Conservation (phyloP, 2,888 invertebrate genomes). For the Sthenelais limicola region DNA sequence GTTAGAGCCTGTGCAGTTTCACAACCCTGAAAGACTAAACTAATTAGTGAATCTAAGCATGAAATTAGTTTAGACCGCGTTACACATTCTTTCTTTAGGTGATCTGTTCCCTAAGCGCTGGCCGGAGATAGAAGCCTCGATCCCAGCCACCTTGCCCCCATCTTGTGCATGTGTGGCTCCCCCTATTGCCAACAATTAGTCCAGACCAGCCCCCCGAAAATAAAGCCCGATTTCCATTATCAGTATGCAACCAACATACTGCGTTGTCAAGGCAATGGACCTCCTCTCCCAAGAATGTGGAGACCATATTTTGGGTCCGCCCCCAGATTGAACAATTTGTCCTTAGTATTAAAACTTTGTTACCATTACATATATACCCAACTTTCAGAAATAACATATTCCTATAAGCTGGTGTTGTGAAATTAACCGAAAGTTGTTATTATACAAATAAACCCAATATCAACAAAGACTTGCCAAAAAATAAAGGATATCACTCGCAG, state of each 20-base stretch:
- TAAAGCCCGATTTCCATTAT: no score
- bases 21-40: constrained; percentile 32
- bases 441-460: no score
- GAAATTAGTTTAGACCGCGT: constrained; percentile 34
- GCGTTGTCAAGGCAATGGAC: constrained; percentile 14
- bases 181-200: not conserved
- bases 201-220: not conserved
- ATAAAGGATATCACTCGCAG: no score
- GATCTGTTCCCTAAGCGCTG: not conserved
- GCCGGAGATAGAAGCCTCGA: no score
- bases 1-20: constrained; percentile 13
- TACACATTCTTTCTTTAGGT: constrained; percentile 33
- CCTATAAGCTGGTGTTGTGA: no score
- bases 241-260: constrained; percentile 10
- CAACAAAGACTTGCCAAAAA: no score
- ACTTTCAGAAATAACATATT: no score
- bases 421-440: no score
- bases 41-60: constrained; percentile 34
- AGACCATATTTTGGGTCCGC: constrained; percentile 26
- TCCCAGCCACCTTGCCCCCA: no score
- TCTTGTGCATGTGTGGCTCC: no score
- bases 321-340: constrained; percentile 29
- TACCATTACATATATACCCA: no score
- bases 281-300: constrained; percentile 13
- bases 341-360: constrained; percentile 23